Percentiles rank a stretch among this genome's conserved stretches.
These are phyloP conservation scores for Prochilodus magdalenae DNA, from an alignment of 2,113 vertebrate genomes.

Conservation along the genomic window DNA sequence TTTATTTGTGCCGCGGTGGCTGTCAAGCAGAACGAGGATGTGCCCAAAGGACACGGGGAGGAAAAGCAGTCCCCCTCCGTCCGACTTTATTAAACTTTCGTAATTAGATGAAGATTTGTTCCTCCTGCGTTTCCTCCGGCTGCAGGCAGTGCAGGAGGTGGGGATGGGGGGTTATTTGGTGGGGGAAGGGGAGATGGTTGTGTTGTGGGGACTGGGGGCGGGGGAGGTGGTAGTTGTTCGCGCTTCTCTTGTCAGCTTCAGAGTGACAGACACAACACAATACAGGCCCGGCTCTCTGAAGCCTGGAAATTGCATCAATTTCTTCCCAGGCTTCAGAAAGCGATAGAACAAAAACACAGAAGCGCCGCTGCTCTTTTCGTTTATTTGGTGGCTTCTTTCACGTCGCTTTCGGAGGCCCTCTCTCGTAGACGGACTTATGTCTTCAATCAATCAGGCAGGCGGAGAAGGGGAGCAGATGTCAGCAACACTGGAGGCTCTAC, in stretches of 20 bases:
- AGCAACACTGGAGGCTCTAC: slow-evolving; percentile 69
- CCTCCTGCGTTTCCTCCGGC: slow-evolving; percentile 60
- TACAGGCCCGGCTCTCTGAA: slow-evolving; percentile 61
- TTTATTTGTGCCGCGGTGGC: slow-evolving; percentile 44
- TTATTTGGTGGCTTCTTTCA: slow-evolving; percentile 52
- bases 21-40: slow-evolving; percentile 64
- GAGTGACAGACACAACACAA: slow-evolving; percentile 53
- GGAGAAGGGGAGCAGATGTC: slow-evolving; percentile 85
- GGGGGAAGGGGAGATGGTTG: background rate
- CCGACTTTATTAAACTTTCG: slow-evolving; percentile 61
- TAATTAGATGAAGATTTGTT: slow-evolving; percentile 68
- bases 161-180: no score
- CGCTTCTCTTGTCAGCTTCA: slow-evolving; percentile 44
- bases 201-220: background rate
- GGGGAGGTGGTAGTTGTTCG: slow-evolving; percentile 24
- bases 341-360: slow-evolving; percentile 17
- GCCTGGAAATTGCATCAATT: slow-evolving; percentile 60
- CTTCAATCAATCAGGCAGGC: slow-evolving; percentile 66
- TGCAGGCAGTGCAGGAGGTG: no score
- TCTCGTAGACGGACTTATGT: slow-evolving; percentile 68
- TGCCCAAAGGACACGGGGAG: slow-evolving; percentile 36
- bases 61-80: slow-evolving; percentile 53
- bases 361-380: slow-evolving; percentile 52
- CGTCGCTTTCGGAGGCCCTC: slow-evolving; percentile 41
- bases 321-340: slow-evolving; percentile 54